Percentiles rank a stretch among this genome's conserved stretches.
Evolutionary conservation across 2,797 vertebrate species (phyloP).

Genomic region (Novumbra hubbsi): DNA sequence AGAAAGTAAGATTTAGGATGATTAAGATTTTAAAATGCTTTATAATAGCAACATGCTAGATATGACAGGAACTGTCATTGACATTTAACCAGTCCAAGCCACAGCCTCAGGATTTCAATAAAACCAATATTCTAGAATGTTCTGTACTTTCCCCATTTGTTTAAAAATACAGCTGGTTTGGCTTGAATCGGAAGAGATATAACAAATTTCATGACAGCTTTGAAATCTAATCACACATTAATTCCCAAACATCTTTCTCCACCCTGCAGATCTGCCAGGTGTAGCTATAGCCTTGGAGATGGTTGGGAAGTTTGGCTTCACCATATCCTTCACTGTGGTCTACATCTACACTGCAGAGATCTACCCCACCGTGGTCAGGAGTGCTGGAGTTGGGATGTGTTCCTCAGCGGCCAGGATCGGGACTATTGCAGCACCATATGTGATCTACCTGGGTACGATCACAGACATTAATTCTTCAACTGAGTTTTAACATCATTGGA

Average conservation of each 20-base stretch:
- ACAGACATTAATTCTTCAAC: background rate
- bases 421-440: constrained; percentile 89
- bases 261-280: constrained; percentile 56
- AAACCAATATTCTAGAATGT: no score
- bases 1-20: constrained; percentile 66
- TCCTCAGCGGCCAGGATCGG: constrained; percentile 89
- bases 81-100: no score
- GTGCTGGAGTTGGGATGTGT: constrained; percentile 86
- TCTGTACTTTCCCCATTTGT: no score
- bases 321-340: constrained; percentile 86
- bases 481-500: background rate
- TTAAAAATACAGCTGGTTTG: no score
- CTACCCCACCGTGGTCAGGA: constrained; percentile 91
- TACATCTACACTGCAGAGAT: constrained; percentile 93
- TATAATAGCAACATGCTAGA: background rate
- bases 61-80: no score
- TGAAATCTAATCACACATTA: background rate
- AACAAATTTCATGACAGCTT: background rate
- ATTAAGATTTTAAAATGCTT: background rate
- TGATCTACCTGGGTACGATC: constrained; percentile 86
- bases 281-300: constrained; percentile 83
- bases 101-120: no score
- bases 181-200: no score
- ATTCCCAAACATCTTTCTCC: background rate
- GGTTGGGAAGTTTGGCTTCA: constrained; percentile 91